Percentiles rank a stretch among this genome's conserved stretches.
These are phyloP conservation scores for Actinostola sp. DNA, from an alignment of 92 coral and sea anemone species.

Conservation along the genomic window DNA sequence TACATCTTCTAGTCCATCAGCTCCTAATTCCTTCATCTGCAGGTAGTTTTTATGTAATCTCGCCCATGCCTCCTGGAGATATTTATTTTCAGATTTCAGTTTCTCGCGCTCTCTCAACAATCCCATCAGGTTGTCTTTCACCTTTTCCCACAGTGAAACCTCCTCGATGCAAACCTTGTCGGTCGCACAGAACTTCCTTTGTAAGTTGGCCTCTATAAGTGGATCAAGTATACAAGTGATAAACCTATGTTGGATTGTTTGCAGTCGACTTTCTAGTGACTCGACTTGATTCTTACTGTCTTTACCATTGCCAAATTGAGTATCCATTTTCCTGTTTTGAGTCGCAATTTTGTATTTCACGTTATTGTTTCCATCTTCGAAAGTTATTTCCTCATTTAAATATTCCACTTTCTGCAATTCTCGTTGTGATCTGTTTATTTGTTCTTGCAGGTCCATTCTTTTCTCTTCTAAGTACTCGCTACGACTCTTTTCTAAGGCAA, in stretches of 20 bases:
- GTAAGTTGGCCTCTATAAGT: conserved; percentile 45
- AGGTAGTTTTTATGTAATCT: conserved; percentile 23
- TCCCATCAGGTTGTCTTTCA: conserved; percentile 48
- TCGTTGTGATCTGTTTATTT: background rate
- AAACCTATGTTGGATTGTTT: conserved; percentile 57
- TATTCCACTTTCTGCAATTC: conserved; percentile 4
- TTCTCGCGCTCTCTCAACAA: conserved; percentile 52
- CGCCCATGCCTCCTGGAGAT: conserved; percentile 28
- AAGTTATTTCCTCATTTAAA: background rate
- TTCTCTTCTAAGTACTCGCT: conserved; percentile 26
- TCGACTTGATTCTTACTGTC: conserved; percentile 40
- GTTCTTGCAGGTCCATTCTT: conserved; percentile 12
- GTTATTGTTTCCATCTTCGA: conserved; percentile 17
- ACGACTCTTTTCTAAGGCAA: conserved; percentile 32
- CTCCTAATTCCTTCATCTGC: too few species aligned
- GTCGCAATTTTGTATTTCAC: conserved; percentile 18
- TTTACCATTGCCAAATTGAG: conserved; percentile 12
- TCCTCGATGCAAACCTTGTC: conserved; percentile 36
- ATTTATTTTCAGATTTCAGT: conserved; percentile 29
- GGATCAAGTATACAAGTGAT: conserved; percentile 61
- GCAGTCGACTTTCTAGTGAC: conserved; percentile 22
- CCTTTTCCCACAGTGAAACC: conserved; percentile 43
- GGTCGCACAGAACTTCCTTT: conserved; percentile 12
- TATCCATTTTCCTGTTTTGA: conserved; percentile 9
- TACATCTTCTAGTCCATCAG: too few species aligned